Percentiles rank a stretch among this genome's conserved stretches.
These are phyloP conservation scores for Eumacrocentrus americanus DNA, from an alignment of 2,888 invertebrate species.

Conservation along the genomic window DNA sequence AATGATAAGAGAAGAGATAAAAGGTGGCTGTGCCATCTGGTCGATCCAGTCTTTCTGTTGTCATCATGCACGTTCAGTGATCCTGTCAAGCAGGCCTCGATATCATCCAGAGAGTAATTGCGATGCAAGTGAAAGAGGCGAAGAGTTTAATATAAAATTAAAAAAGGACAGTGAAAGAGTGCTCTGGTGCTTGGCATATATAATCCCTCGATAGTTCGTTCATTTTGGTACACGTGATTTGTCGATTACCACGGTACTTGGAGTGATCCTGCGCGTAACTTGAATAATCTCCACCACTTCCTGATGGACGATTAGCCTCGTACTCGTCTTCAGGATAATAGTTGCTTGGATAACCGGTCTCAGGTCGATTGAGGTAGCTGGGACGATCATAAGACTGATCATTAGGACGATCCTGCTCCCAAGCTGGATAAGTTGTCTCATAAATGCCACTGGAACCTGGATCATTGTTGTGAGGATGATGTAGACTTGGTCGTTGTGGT, in stretches of 20 bases:
- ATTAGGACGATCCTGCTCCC: constrained; percentile 46
- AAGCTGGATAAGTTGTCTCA: constrained; percentile 36
- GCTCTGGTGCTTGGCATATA: constrained; percentile 22
- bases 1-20: no score
- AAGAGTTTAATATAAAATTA: neutral
- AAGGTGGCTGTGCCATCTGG: no score
- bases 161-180: constrained; percentile 3
- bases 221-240: constrained; percentile 30
- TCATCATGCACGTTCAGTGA: no score
- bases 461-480: constrained; percentile 64
- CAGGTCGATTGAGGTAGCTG: constrained; percentile 61
- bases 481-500: constrained; percentile 61
- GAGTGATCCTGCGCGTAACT: constrained; percentile 49
- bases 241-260: constrained; percentile 58
- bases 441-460: constrained; percentile 32
- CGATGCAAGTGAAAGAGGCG: constrained; percentile 1
- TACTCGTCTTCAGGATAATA: constrained; percentile 57
- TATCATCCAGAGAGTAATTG: neutral
- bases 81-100: neutral
- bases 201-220: constrained; percentile 42
- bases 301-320: constrained; percentile 50
- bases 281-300: constrained; percentile 21
- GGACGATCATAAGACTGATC: constrained; percentile 45
- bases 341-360: constrained; percentile 36
- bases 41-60: no score